These are phyloP conservation scores for Pantherophis vulpinus DNA, from an alignment of 2,797 vertebrate species.

Conservation along the genomic window DNA sequence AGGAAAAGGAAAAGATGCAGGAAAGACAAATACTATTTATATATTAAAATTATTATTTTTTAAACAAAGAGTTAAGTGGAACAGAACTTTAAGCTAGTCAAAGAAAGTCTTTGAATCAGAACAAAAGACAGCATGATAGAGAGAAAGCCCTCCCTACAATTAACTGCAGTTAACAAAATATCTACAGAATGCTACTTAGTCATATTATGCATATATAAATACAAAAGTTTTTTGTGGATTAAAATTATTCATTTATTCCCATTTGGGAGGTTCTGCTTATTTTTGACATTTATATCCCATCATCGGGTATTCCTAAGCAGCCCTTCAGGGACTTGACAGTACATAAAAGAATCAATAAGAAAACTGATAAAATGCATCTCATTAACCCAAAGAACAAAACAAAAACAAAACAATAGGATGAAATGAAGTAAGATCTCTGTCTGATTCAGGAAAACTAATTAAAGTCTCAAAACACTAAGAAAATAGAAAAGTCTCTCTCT, in stretches of 20 bases:
- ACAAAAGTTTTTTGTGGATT: not conserved
- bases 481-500: not conserved
- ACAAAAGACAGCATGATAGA: not conserved
- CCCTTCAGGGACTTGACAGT: not conserved
- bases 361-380: not conserved
- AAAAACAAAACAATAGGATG: not conserved
- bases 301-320: not conserved
- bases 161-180: not conserved
- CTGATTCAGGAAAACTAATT: not conserved
- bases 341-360: not conserved
- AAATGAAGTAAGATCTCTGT: not conserved
- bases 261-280: not conserved
- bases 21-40: not conserved
- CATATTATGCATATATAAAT: not conserved
- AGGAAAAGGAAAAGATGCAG: not conserved
- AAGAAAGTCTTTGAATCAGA: not conserved
- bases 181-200: not conserved
- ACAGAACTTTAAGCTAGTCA: not conserved
- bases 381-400: not conserved
- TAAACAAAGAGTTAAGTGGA: not conserved
- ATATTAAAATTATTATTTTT: not conserved
- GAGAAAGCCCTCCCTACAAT: not conserved
- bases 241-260: not conserved
- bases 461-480: not conserved
- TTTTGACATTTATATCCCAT: not conserved